Evolutionary conservation across 2,113 vertebrate genomes (phyloP).

Genomic region (Halcyon malimbica): DNA sequence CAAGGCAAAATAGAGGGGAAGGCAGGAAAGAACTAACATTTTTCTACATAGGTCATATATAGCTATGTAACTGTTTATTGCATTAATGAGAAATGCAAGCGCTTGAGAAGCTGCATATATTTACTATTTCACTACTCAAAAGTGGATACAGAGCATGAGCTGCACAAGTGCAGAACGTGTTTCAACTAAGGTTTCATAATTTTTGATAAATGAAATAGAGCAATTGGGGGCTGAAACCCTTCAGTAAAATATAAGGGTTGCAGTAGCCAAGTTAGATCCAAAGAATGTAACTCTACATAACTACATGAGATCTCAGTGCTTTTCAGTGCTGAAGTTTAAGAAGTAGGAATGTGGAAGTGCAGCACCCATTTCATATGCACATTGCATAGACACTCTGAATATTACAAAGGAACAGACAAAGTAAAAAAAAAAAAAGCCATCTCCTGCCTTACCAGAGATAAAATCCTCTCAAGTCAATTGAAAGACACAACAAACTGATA

Average conservation of each 20-base stretch:
- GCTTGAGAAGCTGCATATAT: too few species aligned
- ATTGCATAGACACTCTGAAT: background rate
- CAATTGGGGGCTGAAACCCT: background rate
- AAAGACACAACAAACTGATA: background rate
- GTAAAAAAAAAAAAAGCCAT: background rate
- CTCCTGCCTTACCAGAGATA: background rate
- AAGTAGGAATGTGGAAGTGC: background rate
- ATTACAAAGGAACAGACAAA: background rate
- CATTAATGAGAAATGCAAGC: background rate
- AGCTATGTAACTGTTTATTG: background rate
- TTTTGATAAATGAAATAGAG: background rate
- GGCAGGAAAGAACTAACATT: background rate
- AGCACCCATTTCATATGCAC: background rate
- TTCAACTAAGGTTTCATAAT: background rate
- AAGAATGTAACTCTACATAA: background rate
- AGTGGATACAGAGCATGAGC: accelerated
- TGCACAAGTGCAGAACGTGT: background rate
- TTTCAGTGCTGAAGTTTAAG: background rate
- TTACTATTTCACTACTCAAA: background rate
- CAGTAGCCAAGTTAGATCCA: background rate
- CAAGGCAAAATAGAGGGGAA: background rate
- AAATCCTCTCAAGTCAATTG: background rate
- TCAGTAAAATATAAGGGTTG: background rate
- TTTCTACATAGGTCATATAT: background rate
- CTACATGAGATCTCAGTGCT: background rate